phyloP scores from a whole-genome alignment of 2,113 vertebrate species.

The Myodes glareolus region DNA sequence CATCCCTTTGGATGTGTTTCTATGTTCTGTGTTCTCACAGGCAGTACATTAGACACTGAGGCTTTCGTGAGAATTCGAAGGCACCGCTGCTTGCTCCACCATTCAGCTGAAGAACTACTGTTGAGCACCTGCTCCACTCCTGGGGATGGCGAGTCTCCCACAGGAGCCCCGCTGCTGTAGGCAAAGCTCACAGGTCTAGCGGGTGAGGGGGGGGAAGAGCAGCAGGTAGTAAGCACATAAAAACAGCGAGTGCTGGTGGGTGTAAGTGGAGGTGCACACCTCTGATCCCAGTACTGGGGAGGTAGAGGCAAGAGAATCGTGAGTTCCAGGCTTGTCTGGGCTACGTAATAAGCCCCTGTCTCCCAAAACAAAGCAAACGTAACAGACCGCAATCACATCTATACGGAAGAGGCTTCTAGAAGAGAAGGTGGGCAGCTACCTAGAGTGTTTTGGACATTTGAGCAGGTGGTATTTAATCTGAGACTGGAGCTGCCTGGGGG shows the following conservation, averaged over 20 bases:
- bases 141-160: not conserved
- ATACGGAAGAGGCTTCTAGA: not conserved
- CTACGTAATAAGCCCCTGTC: not conserved
- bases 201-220: not conserved
- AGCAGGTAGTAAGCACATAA: not conserved
- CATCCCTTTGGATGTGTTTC: not conserved
- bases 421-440: not conserved
- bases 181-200: not conserved
- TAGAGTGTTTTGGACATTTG: not conserved
- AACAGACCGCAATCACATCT: not conserved
- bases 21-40: not conserved
- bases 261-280: not conserved
- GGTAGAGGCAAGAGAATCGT: not conserved
- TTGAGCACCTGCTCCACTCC: not conserved
- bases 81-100: not conserved
- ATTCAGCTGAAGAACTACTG: not conserved
- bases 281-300: not conserved
- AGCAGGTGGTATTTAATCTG: not conserved
- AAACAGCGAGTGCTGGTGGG: not conserved
- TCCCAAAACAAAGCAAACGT: not conserved
- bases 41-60: not conserved
- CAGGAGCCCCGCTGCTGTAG: not conserved
- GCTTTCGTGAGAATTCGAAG: not conserved
- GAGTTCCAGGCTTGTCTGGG: not conserved
- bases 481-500: not conserved